Evolutionary conservation across 2,888 invertebrate genomes (phyloP), one percentile per base, ranked within the genome.

Genomic region (Seladonia tumulorum): DNA sequence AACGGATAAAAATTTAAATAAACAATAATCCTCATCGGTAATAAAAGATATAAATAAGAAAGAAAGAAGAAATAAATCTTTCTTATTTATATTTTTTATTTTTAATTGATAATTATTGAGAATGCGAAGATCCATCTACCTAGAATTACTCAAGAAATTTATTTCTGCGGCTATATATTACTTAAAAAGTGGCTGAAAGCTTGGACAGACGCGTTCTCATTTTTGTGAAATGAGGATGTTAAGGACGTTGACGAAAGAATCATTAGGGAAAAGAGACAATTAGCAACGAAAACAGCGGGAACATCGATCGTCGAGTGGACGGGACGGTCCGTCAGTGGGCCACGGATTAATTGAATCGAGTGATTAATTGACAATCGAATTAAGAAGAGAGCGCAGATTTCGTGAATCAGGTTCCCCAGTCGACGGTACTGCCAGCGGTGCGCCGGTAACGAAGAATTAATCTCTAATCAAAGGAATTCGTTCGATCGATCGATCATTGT

Each of bases 281-380:
- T 16, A 29, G 7, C 18, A 29, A 29, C 39, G 29, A 29, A 39
- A 68, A 10, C 5, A 68, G 10, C 5, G 22, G n/a, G 12, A n/a
- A 10, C 22, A 5, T 42, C 14, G n/a, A 42, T 14, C 42, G 42
- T 14, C 12, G 0, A 70, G 42, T 12, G 12, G 39, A 22, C 1
- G 1, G 22, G 39, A 18, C 1, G 25, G 53, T 22, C 75, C 16
- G 25, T 60, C 79, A 16, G 49, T 73, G 25, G 35, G 0, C 14
- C 0, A 5, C 70, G 42, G 63, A 53, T 76, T 76, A 76, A 83
- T 79, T 76, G 3, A 8, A 5, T n/a, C 45, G 60, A n/a, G 25
- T 75, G 79, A 83, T 83, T 83, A 79, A 79, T 83, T 29, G 39
- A 57, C n/a, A 25, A 45, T 45, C n/a, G 73, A 82, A 68, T 49